phyloP scores from a whole-genome alignment of 2,113 vertebrate genomes.

The Pituophis catenifer region DNA sequence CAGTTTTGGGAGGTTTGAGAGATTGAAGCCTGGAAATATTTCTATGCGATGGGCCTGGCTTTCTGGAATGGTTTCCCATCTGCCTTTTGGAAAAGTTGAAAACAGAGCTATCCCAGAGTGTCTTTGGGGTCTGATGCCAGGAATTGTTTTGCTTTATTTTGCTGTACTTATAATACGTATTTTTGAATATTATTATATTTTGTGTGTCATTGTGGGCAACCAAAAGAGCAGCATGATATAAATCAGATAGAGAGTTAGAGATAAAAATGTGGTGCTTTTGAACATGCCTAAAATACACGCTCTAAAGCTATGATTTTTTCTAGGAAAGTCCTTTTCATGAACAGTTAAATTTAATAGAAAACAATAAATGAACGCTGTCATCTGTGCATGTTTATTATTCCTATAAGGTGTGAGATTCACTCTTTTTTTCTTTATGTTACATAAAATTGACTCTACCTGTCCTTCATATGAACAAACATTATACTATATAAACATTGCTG shows the following conservation, averaged over 20 bases:
- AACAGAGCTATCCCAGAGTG: background rate
- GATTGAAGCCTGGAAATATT: background rate
- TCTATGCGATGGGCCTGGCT: background rate
- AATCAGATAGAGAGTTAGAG: background rate
- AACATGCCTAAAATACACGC: background rate
- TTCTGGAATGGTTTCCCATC: background rate
- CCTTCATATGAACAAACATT: background rate
- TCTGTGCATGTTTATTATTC: background rate
- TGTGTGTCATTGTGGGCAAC: background rate
- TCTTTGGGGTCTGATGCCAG: background rate
- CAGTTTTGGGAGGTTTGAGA: background rate
- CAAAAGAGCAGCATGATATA: background rate
- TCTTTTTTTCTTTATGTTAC: background rate
- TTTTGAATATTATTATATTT: background rate
- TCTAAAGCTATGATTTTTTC: background rate
- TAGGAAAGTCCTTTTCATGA: background rate
- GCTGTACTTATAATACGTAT: background rate
- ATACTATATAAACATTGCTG: background rate
- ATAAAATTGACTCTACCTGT: background rate
- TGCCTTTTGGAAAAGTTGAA: background rate
- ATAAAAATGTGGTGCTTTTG: background rate
- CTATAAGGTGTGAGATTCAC: background rate
- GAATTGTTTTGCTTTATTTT: background rate
- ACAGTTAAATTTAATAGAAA: background rate
- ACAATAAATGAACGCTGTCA: background rate